Conservation (phyloP, 1,140 invertebrate species). For the Drosophila ananassae region DNA sequence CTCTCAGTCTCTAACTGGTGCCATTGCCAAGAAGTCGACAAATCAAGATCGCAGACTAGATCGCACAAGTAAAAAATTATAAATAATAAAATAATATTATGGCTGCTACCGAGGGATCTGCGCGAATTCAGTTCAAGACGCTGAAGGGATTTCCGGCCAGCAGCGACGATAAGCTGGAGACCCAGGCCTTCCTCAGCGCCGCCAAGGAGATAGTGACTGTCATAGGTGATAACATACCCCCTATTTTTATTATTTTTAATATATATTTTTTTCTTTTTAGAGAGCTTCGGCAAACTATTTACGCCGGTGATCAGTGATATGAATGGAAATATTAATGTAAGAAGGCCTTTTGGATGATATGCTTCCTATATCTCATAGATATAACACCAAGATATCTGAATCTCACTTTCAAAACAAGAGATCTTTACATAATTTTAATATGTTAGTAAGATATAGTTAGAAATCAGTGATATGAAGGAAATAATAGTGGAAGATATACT, state of each 20-base stretch:
- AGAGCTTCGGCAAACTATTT: conserved; percentile 89
- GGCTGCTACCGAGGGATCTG: conserved; percentile 29
- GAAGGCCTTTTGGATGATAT: too few relatives aligned
- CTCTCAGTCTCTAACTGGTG: conserved; percentile 14
- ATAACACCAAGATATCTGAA: too few relatives aligned
- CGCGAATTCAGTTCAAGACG: conserved; percentile 73
- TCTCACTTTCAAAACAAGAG: too few relatives aligned
- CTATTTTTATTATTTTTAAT: conserved; percentile 1
- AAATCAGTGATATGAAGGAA: too few relatives aligned
- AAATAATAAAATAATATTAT: conserved; percentile 1
- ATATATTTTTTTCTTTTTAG: conserved; percentile 77
- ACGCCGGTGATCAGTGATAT: conserved; percentile 90
- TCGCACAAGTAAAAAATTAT: neutral
- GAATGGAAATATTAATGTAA: conserved; percentile 89
- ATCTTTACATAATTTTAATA: too few relatives aligned
- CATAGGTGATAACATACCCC: conserved; percentile 85
- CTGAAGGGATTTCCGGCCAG: conserved; percentile 84
- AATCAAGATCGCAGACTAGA: neutral
- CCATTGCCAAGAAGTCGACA: neutral
- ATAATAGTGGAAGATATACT: too few relatives aligned
- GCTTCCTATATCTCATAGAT: too few relatives aligned
- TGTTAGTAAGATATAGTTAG: too few relatives aligned
- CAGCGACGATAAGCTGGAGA: conserved; percentile 86
- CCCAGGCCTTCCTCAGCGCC: conserved; percentile 87
- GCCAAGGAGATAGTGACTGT: conserved; percentile 86